Evolutionary conservation across 1,140 invertebrate genomes (phyloP).

Genomic region (Neelides sp.): DNA sequence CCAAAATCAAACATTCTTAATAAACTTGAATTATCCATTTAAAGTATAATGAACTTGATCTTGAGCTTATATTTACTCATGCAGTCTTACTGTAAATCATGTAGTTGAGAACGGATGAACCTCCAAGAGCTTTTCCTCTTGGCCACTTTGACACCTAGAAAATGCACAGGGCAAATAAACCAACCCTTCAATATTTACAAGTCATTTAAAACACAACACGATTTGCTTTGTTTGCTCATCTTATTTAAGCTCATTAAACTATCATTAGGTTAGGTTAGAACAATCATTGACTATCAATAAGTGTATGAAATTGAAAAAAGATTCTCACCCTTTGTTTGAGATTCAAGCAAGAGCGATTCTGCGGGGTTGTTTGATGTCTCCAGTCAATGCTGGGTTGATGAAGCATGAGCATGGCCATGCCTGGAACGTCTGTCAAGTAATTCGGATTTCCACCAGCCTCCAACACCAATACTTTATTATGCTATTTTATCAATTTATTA

Average conservation of each 20-base stretch:
- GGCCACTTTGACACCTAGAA: conserved; percentile 30
- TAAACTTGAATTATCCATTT: no score
- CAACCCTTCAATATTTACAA: no score
- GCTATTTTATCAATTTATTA: no score
- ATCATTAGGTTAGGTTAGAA: no score
- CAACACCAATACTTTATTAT: conserved; percentile 6
- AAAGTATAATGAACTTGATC: background rate
- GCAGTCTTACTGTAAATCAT: conserved; percentile 43
- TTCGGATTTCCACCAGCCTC: conserved; percentile 8
- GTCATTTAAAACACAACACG: no score
- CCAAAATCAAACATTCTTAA: no score
- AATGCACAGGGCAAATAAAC: no score
- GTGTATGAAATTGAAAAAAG: no score
- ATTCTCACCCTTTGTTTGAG: background rate
- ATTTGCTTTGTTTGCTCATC: no score
- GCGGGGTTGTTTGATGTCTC: conserved; percentile 1
- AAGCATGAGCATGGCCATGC: conserved; percentile 1
- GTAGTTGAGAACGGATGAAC: conserved; percentile 45
- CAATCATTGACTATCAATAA: no score
- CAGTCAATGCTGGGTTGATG: background rate
- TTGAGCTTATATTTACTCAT: background rate
- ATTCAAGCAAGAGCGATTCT: background rate
- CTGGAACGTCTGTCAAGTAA: conserved; percentile 4
- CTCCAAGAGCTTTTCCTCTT: conserved; percentile 37
- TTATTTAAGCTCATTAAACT: no score